Conservation (phyloP, 2,888 invertebrate species). For the Leptopterna dolabrata region DNA sequence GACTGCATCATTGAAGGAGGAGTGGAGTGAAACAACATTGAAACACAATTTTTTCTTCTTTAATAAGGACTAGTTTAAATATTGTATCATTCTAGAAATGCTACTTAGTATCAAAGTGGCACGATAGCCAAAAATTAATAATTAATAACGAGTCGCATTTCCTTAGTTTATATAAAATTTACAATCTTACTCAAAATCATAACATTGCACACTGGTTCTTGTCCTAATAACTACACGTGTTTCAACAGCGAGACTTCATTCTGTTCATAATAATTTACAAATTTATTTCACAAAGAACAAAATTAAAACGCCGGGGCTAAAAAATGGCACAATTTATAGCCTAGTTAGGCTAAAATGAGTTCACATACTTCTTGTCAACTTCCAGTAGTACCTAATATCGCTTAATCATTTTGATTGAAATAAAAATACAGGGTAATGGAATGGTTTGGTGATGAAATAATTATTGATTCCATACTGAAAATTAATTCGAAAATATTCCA, state of each 20-base stretch:
- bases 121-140: neutral
- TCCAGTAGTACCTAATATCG: neutral
- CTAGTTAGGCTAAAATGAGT: neutral
- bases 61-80: constrained; percentile 42
- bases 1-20: neutral
- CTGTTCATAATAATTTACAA: neutral
- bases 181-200: constrained; percentile 14
- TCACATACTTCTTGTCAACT: neutral
- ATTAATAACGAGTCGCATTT: constrained; percentile 1
- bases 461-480: neutral
- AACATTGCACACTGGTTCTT: constrained; percentile 21
- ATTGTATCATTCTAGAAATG: constrained; percentile 9
- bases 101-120: constrained; percentile 41
- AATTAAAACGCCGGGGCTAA: neutral
- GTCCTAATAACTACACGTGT: neutral
- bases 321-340: neutral
- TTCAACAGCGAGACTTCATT: neutral
- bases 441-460: neutral
- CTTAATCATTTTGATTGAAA: neutral
- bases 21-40: neutral
- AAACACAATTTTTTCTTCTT: constrained; percentile 8
- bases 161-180: constrained; percentile 15
- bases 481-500: neutral
- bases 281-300: neutral
- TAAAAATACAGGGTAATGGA: neutral